Percentiles rank a stretch among this genome's conserved stretches.
Conservation (phyloP, 2,113 vertebrate genomes). For the Sebastes fasciatus region DNA sequence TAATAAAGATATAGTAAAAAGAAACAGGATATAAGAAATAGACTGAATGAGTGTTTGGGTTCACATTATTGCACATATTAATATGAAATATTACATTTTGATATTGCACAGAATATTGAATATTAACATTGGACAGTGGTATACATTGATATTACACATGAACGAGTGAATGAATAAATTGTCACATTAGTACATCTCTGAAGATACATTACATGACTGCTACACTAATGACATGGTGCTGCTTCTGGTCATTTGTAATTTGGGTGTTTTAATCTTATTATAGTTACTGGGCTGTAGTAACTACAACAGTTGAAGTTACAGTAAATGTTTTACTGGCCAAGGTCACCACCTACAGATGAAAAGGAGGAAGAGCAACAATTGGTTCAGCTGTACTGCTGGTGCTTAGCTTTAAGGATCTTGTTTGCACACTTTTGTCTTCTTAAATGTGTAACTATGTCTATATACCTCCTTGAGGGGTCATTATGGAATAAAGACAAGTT, state of each 20-base stretch:
- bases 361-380: neutral
- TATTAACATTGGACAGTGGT: no score
- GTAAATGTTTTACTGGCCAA: neutral
- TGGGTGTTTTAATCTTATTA: neutral
- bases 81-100: no score
- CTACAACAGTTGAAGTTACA: neutral
- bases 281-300: neutral
- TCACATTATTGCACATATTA: no score
- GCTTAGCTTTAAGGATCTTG: neutral
- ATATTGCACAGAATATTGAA: no score
- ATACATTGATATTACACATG: no score
- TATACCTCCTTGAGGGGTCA: neutral
- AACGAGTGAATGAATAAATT: no score
- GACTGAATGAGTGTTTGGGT: no score
- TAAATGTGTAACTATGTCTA: neutral
- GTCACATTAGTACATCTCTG: neutral
- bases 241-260: neutral
- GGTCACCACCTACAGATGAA: constrained; percentile 3
- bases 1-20: no score
- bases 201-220: neutral
- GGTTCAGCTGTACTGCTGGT: neutral
- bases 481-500: neutral
- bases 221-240: neutral
- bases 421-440: neutral
- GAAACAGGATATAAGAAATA: no score